Percentiles rank a stretch among this genome's conserved stretches.
phyloP scores from a whole-genome alignment of 2,797 vertebrate genomes.

The Xyrichtys novacula region DNA sequence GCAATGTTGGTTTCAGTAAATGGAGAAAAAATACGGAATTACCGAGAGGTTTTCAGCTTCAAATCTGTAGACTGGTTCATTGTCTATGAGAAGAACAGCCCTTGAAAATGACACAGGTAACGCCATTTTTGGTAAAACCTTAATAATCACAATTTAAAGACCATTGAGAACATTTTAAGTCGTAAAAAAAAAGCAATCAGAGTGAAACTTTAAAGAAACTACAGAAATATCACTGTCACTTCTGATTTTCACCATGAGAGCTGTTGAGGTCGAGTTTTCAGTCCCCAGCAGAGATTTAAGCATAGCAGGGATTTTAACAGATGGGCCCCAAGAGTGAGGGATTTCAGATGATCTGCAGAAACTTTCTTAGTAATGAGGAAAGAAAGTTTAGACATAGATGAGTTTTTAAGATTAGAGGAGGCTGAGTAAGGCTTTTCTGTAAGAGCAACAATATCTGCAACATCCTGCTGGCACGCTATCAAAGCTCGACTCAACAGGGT shows the following conservation, averaged over 20 bases:
- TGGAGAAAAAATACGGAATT: too few species aligned
- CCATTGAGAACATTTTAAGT: too few species aligned
- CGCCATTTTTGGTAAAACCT: too few species aligned
- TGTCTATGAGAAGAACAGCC: too few species aligned
- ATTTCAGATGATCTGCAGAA: constrained; percentile 19
- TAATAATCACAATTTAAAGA: too few species aligned
- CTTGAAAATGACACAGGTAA: too few species aligned
- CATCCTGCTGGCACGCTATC: constrained; percentile 47
- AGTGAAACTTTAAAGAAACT: too few species aligned
- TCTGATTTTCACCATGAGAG: constrained; percentile 23
- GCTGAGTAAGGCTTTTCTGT: constrained; percentile 25
- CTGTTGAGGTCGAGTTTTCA: constrained; percentile 43
- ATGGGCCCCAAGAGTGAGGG: neutral
- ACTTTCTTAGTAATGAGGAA: constrained; percentile 8
- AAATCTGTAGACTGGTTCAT: too few species aligned
- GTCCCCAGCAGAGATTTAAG: constrained; percentile 4
- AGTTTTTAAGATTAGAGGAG: constrained; percentile 12
- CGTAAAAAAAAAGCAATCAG: too few species aligned
- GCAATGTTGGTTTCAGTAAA: too few species aligned
- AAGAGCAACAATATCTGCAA: constrained; percentile 41
- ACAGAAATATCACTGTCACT: constrained; percentile 26
- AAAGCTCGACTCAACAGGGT: constrained; percentile 58
- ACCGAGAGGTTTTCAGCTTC: too few species aligned
- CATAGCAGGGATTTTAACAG: neutral
- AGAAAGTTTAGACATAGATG: constrained; percentile 10